phyloP scores from a whole-genome alignment of 2,797 vertebrate species.

The Atherinosoma microstoma region DNA sequence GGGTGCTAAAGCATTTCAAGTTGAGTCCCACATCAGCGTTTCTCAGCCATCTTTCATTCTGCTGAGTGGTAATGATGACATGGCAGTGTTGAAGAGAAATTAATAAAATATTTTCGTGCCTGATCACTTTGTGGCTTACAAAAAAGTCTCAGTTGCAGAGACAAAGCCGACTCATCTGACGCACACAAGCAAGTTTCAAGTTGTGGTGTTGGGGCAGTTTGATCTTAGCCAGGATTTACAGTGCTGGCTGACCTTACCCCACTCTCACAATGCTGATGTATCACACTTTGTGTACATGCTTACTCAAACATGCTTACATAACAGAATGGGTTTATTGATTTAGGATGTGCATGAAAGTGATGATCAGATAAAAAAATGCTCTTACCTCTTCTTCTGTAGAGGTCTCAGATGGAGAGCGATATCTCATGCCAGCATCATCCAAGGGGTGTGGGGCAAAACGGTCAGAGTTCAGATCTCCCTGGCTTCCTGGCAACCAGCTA shows the following conservation, averaged over 20 bases:
- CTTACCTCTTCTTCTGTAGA: constrained; percentile 32
- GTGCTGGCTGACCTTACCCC: constrained; percentile 41
- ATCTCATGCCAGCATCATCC: constrained; percentile 1
- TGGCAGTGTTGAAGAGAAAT: constrained; percentile 28
- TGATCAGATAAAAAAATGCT: constrained; percentile 46
- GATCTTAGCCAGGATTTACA: constrained; percentile 16
- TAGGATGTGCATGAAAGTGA: constrained; percentile 41
- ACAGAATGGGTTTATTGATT: constrained; percentile 37
- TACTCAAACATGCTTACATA: constrained; percentile 30
- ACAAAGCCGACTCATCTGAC: constrained; percentile 13
- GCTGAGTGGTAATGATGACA: constrained; percentile 29
- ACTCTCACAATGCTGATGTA: constrained; percentile 26
- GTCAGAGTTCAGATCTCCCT: constrained; percentile 33
- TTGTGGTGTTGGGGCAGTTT: constrained; percentile 21
- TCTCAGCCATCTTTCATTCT: constrained; percentile 28
- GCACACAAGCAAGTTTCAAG: constrained; percentile 18
- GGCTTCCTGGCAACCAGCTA: constrained; percentile 23
- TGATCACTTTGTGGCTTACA: constrained; percentile 55
- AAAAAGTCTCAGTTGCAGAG: constrained; percentile 55
- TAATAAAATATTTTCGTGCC: constrained; percentile 12
- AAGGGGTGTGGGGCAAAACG: constrained; percentile 8
- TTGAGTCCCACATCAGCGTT: constrained; percentile 13
- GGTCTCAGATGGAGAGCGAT: constrained; percentile 14
- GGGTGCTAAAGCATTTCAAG: constrained; percentile 32
- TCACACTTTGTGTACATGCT: constrained; percentile 11